These are phyloP conservation scores for Xestia ashworthii DNA, from an alignment of 2,888 invertebrate species.

Conservation along the genomic window DNA sequence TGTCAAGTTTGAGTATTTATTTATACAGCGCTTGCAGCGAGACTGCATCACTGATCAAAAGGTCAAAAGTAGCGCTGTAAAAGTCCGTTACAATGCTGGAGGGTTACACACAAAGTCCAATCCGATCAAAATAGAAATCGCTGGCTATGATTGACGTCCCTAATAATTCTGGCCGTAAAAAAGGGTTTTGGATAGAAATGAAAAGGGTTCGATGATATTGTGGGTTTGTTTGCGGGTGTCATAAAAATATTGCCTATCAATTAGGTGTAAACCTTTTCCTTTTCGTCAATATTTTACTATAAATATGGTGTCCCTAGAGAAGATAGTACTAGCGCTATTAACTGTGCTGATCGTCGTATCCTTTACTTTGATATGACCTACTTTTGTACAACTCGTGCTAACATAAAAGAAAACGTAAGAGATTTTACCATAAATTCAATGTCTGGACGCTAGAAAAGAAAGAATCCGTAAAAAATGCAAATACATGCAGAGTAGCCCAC, in stretches of 20 bases:
- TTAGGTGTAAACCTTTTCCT: background rate
- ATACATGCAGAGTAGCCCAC: slow-evolving; percentile 15
- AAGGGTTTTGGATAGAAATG: background rate
- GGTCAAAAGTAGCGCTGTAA: background rate
- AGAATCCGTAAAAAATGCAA: slow-evolving; percentile 2
- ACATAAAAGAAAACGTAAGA: background rate
- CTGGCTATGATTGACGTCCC: slow-evolving; percentile 1
- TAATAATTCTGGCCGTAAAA: slow-evolving; percentile 11
- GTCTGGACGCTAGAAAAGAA: background rate
- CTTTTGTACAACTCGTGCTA: background rate
- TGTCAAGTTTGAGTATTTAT: background rate
- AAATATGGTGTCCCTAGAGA: too few relatives aligned
- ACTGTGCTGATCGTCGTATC: too few relatives aligned
- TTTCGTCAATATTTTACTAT: background rate
- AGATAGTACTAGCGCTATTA: background rate
- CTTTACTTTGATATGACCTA: too few relatives aligned
- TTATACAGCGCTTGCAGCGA: background rate
- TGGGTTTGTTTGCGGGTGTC: slow-evolving; percentile 7
- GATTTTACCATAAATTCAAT: background rate
- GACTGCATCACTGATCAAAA: background rate
- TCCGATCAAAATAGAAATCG: background rate
- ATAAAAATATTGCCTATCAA: slow-evolving; percentile 15
- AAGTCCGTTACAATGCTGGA: background rate
- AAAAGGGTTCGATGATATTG: slow-evolving; percentile 7
- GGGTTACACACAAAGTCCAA: too few relatives aligned